phyloP scores from a whole-genome alignment of 2,797 vertebrate genomes.

The Ibycter americanus region DNA sequence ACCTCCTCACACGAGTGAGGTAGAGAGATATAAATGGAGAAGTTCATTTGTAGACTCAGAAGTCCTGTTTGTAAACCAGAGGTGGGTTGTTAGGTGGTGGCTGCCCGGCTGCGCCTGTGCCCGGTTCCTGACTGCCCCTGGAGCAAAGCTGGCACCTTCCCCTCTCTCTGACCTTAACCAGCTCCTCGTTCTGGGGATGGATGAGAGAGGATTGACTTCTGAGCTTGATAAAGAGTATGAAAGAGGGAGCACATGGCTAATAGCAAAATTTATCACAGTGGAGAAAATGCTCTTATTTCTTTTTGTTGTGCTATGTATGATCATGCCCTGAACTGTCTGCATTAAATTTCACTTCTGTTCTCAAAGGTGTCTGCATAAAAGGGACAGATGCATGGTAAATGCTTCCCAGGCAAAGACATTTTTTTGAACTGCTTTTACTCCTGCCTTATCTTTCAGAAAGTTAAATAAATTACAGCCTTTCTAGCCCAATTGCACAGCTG shows the following conservation, averaged over 20 bases:
- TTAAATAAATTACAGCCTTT: not conserved
- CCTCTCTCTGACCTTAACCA: not conserved
- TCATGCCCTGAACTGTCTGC: not conserved
- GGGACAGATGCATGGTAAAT: not conserved
- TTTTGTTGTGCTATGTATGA: not conserved
- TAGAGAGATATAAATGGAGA: not conserved
- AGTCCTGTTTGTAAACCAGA: not conserved
- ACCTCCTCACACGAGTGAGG: not conserved
- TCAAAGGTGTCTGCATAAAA: not conserved
- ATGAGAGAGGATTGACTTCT: not conserved
- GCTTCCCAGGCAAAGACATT: not conserved
- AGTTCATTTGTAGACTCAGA: not conserved
- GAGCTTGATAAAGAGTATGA: not conserved
- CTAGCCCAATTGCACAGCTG: not conserved
- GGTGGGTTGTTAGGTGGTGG: not conserved
- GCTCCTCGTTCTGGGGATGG: rapidly evolving
- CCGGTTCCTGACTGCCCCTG: not conserved
- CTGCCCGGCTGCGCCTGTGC: not conserved
- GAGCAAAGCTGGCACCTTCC: not conserved
- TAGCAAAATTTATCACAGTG: not conserved
- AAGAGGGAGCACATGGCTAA: not conserved
- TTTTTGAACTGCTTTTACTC: not conserved
- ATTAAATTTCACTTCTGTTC: not conserved
- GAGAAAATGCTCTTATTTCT: not conserved
- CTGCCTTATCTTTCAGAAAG: not conserved